These are phyloP conservation scores for Sturnira hondurensis DNA, from an alignment of 2,113 vertebrate species.

Conservation along the genomic window DNA sequence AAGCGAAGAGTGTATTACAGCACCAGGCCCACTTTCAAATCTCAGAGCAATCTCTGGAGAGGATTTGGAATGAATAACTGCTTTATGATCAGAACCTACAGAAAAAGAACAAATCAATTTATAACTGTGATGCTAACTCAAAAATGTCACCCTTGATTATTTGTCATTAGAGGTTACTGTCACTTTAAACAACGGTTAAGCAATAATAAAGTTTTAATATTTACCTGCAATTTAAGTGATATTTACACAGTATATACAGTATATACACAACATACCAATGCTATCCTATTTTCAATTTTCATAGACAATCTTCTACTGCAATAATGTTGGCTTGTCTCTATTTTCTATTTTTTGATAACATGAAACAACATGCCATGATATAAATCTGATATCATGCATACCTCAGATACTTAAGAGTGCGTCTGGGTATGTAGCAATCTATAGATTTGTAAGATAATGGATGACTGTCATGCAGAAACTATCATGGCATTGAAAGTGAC, in stretches of 20 bases:
- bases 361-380: neutral
- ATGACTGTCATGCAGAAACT: neutral
- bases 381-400: neutral
- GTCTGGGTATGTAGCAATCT: neutral
- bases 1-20: slow-evolving; percentile 88
- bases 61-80: slow-evolving; percentile 74
- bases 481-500: neutral
- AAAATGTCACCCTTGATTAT: neutral
- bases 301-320: neutral
- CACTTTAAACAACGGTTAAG: neutral
- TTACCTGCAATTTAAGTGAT: neutral
- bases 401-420: neutral
- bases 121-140: neutral
- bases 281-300: neutral
- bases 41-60: slow-evolving; percentile 90
- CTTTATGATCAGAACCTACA: slow-evolving; percentile 83
- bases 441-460: neutral
- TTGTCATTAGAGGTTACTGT: slow-evolving; percentile 8
- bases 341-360: neutral
- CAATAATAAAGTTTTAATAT: slow-evolving; percentile 3
- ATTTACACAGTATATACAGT: no score
- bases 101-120: slow-evolving; percentile 64
- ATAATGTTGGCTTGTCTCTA: neutral
- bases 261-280: neutral
- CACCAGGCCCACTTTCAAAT: slow-evolving; percentile 91